phyloP scores from a whole-genome alignment of 2,888 invertebrate genomes.

The Drosophila vallismaia region DNA sequence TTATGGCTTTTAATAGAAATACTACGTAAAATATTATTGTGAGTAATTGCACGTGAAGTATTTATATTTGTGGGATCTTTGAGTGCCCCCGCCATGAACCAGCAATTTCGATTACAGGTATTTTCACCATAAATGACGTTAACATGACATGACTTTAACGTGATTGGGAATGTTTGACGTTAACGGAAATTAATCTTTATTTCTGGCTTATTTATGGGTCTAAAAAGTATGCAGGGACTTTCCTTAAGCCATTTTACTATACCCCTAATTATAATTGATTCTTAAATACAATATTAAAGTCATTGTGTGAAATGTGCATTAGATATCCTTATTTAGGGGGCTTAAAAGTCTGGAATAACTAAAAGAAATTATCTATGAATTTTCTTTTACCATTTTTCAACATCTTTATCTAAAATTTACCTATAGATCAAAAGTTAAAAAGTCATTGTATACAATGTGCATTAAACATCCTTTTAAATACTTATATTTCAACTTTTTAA shows the following conservation, averaged over 20 bases:
- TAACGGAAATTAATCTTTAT: not conserved
- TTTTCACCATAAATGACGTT: conserved; percentile 8
- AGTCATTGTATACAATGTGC: too few species aligned
- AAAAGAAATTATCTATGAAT: not conserved
- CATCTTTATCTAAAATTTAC: too few species aligned
- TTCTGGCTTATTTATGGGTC: not conserved
- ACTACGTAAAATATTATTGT: not conserved
- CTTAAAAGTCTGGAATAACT: not conserved
- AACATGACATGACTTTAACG: not conserved
- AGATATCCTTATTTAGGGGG: not conserved
- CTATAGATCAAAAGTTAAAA: too few species aligned
- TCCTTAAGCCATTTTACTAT: too few species aligned
- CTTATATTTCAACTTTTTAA: too few species aligned
- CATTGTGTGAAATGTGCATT: too few species aligned
- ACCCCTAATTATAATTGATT: too few species aligned
- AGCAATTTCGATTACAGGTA: not conserved
- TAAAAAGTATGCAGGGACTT: too few species aligned
- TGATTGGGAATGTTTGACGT: not conserved
- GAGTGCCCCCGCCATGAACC: not conserved
- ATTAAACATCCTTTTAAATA: too few species aligned
- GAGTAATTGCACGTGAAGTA: conserved; percentile 3
- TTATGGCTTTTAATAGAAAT: not conserved
- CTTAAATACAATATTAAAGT: too few species aligned
- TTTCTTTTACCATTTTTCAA: not conserved
- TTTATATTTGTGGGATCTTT: not conserved